Evolutionary conservation across 2,797 vertebrate genomes (phyloP).

Genomic region (Helarctos malayanus): DNA sequence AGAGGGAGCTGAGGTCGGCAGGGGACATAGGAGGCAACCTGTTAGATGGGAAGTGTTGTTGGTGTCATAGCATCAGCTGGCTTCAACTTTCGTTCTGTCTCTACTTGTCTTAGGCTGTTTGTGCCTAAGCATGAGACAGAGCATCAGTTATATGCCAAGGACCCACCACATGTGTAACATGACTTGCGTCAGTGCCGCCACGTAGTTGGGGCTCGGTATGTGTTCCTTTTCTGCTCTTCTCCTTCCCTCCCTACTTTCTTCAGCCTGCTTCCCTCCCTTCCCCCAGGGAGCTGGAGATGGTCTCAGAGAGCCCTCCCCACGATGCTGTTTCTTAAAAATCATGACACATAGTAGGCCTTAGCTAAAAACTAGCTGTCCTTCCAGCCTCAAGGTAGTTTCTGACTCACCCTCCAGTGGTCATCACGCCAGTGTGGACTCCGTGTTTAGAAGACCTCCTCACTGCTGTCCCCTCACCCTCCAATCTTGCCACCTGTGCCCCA

Average conservation of each 20-base stretch:
- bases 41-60: neutral
- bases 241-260: neutral
- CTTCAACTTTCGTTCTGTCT: neutral
- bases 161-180: neutral
- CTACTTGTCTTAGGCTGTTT: neutral
- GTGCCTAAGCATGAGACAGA: neutral
- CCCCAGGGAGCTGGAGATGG: neutral
- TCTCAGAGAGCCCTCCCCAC: neutral
- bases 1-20: conserved; percentile 51
- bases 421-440: neutral
- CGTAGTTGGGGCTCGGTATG: neutral
- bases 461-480: neutral
- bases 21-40: neutral
- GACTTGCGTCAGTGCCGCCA: neutral
- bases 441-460: neutral
- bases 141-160: neutral
- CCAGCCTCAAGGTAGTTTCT: conserved; percentile 21
- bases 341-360: neutral
- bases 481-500: neutral
- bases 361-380: neutral
- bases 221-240: neutral
- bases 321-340: conserved; percentile 1
- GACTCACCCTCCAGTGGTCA: neutral
- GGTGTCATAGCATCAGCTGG: neutral
- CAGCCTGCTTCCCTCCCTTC: neutral